These are phyloP conservation scores for Microctenopoma stevenorrisi DNA, from an alignment of 2,797 vertebrate genomes.

Conservation along the genomic window DNA sequence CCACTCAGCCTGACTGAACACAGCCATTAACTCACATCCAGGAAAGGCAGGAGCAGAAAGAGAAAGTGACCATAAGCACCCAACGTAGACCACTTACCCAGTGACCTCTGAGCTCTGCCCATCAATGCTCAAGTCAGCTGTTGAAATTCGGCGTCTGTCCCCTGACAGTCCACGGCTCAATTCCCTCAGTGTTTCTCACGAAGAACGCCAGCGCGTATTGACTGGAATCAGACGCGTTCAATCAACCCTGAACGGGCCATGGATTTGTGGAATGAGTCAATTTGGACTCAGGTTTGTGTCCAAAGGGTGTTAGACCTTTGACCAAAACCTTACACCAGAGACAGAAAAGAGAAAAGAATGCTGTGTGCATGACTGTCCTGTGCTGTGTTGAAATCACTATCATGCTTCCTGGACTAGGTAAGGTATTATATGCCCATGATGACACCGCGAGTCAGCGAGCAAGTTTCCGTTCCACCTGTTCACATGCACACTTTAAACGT, in stretches of 20 bases:
- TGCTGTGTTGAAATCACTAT: too few relatives aligned
- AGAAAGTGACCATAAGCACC: conserved; percentile 20
- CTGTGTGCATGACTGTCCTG: too few relatives aligned
- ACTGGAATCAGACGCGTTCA: conserved; percentile 37
- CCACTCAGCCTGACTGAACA: conserved; percentile 5
- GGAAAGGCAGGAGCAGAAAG: conserved; percentile 23
- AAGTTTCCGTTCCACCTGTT: too few relatives aligned
- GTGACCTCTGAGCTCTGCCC: conserved; percentile 45
- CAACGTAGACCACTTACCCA: conserved; percentile 30
- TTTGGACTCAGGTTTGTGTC: not conserved
- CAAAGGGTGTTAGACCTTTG: not conserved
- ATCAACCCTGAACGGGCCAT: conserved; percentile 62
- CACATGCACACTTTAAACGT: too few relatives aligned
- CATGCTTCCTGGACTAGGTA: too few relatives aligned
- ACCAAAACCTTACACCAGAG: too few relatives aligned
- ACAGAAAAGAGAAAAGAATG: too few relatives aligned
- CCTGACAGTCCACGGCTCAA: conserved; percentile 41
- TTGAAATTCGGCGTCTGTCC: conserved; percentile 27
- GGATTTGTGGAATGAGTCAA: conserved; percentile 32
- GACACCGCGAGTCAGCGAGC: too few relatives aligned
- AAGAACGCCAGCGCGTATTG: conserved; percentile 26
- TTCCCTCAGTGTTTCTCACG: conserved; percentile 18
- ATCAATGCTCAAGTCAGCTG: conserved; percentile 42
- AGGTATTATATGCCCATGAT: too few relatives aligned
- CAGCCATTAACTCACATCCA: conserved; percentile 20